Conservation (phyloP, 2,888 invertebrate genomes). For the Caenorhabditis parvicauda region DNA sequence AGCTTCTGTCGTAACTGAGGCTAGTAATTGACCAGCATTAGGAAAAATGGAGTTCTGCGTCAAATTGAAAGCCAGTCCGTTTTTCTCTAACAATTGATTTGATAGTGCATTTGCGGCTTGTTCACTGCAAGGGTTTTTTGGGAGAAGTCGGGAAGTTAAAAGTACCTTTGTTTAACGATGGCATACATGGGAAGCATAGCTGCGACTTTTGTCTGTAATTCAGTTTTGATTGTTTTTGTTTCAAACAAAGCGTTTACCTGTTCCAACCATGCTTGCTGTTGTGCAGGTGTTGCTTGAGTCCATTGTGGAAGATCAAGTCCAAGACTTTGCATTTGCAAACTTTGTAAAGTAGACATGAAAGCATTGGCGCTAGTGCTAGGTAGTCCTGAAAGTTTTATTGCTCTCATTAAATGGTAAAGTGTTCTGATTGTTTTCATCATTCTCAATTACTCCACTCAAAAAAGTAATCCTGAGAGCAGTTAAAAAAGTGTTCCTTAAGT, state of each 20-base stretch:
- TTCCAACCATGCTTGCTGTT: too few species aligned
- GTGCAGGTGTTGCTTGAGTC: slow-evolving; percentile 9
- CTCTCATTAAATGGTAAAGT: neutral
- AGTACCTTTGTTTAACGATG: neutral
- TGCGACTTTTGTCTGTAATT: slow-evolving; percentile 23
- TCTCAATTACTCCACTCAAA: neutral
- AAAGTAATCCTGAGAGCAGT: neutral
- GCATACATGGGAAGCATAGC: slow-evolving; percentile 21
- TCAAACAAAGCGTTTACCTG: too few species aligned
- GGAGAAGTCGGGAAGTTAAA: neutral
- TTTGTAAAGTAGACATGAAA: slow-evolving; percentile 26
- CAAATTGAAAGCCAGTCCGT: too few species aligned
- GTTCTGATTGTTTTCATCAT: too few species aligned
- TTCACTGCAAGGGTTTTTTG: too few species aligned
- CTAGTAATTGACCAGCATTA: too few species aligned
- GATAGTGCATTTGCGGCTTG: too few species aligned
- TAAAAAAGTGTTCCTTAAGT: neutral
- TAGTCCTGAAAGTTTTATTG: slow-evolving; percentile 10
- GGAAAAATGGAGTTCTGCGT: too few species aligned
- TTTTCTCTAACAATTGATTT: too few species aligned
- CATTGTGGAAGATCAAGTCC: slow-evolving; percentile 10
- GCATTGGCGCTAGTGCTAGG: slow-evolving; percentile 13
- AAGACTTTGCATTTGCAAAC: slow-evolving; percentile 21
- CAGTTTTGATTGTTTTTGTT: too few species aligned
- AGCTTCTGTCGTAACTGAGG: too few species aligned